Conservation (phyloP, 2,888 invertebrate genomes). For the Aelia acuminata region DNA sequence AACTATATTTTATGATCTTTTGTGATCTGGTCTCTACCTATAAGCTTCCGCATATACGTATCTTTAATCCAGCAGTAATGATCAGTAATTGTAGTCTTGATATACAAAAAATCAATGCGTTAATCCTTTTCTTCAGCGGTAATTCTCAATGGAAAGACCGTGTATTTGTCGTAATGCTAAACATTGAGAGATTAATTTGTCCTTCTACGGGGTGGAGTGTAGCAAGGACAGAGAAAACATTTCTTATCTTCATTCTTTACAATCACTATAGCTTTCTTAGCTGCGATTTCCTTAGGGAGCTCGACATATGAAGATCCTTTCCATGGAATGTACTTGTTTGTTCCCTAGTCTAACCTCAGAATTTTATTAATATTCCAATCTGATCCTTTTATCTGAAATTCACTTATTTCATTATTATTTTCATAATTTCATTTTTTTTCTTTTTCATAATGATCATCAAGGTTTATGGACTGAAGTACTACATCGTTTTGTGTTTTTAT, state of each 20-base stretch:
- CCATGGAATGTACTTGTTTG: background rate
- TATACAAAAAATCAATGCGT: background rate
- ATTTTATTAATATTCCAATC: too few relatives aligned
- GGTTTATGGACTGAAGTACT: too few relatives aligned
- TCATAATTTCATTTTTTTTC: too few relatives aligned
- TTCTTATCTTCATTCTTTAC: background rate
- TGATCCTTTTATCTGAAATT: too few relatives aligned
- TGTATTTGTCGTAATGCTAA: too few relatives aligned
- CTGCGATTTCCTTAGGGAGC: background rate
- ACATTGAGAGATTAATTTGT: too few relatives aligned
- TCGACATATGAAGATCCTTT: conserved; percentile 12
- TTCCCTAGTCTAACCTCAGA: too few relatives aligned
- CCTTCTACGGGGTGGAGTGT: too few relatives aligned
- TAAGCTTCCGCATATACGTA: background rate
- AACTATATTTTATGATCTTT: too few relatives aligned
- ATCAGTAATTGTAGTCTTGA: background rate
- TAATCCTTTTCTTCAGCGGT: background rate
- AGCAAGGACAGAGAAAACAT: too few relatives aligned
- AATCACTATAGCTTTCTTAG: background rate
- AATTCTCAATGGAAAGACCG: background rate
- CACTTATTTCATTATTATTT: too few relatives aligned
- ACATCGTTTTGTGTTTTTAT: background rate
- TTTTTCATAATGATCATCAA: too few relatives aligned
- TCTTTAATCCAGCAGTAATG: conserved; percentile 36
- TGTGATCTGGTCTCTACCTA: conserved; percentile 3